Conservation (phyloP, 2,113 vertebrate species). For the Channa maculata region DNA sequence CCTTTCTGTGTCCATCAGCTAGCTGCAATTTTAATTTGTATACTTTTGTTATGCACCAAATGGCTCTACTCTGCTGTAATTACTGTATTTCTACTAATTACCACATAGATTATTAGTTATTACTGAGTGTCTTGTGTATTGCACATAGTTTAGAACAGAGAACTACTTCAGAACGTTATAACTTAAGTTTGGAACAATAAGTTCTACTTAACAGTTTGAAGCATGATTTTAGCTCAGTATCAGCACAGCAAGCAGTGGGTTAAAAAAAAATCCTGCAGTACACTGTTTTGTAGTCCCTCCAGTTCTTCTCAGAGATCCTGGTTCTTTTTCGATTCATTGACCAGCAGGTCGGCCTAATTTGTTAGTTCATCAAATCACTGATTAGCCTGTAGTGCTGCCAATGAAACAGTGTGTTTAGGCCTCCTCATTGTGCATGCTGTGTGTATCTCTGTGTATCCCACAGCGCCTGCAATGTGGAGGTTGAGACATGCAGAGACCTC, state of each 20-base stretch:
- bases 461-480: slow-evolving; percentile 84
- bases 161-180: background rate
- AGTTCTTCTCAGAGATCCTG: background rate
- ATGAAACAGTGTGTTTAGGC: slow-evolving; percentile 32
- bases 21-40: too few species aligned
- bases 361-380: slow-evolving; percentile 18
- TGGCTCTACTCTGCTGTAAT: too few species aligned
- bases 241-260: background rate
- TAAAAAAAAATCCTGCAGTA: background rate
- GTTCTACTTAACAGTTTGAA: background rate
- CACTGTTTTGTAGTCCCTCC: background rate
- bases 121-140: too few species aligned
- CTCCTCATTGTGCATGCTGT: slow-evolving; percentile 85
- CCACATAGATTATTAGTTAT: background rate
- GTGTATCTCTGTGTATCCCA: slow-evolving; percentile 71
- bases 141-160: background rate
- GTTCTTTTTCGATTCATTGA: background rate
- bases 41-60: too few species aligned
- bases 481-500: slow-evolving; percentile 38
- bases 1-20: background rate
- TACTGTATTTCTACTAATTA: background rate
- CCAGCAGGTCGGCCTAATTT: slow-evolving; percentile 26
- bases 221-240: background rate
- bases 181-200: background rate
- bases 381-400: slow-evolving; percentile 7